Conservation (phyloP, 2,888 invertebrate species). For the Cancer borealis region DNA sequence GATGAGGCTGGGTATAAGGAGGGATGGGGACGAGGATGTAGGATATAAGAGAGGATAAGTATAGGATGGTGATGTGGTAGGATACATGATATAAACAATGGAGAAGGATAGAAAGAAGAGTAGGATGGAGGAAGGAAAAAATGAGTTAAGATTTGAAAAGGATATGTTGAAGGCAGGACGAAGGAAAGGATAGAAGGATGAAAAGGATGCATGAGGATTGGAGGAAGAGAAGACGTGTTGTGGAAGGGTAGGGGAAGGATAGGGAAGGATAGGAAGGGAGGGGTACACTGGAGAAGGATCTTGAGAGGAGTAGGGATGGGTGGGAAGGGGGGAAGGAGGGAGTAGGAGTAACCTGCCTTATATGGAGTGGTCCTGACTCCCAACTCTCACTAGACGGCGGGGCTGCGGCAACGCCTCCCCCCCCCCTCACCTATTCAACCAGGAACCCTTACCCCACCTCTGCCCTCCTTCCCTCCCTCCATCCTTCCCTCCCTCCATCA, state of each 20-base stretch:
- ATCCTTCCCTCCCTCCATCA: not conserved
- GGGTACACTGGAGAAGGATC: not conserved
- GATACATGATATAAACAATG: not conserved
- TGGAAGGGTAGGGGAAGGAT: not conserved
- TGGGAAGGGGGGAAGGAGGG: conserved; percentile 2
- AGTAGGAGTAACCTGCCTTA: not conserved
- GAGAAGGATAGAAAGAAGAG: not conserved
- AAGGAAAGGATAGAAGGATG: too few relatives aligned
- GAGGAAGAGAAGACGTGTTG: not conserved
- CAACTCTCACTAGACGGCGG: conserved; percentile 34
- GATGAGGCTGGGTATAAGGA: not conserved
- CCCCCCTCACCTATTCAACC: not conserved
- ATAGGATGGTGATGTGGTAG: not conserved
- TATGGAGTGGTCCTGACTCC: not conserved
- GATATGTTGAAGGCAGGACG: too few relatives aligned
- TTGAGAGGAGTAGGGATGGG: not conserved
- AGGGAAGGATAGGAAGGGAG: not conserved
- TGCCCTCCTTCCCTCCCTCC: conserved; percentile 23
- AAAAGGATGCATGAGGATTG: not conserved
- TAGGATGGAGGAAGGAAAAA: too few relatives aligned
- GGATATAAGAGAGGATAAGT: not conserved
- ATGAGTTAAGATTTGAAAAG: too few relatives aligned
- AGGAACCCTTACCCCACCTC: not conserved
- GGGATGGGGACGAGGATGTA: not conserved
- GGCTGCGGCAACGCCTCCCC: not conserved